Evolutionary conservation across 2,113 vertebrate species (phyloP).

Genomic region (Tichodroma muraria): DNA sequence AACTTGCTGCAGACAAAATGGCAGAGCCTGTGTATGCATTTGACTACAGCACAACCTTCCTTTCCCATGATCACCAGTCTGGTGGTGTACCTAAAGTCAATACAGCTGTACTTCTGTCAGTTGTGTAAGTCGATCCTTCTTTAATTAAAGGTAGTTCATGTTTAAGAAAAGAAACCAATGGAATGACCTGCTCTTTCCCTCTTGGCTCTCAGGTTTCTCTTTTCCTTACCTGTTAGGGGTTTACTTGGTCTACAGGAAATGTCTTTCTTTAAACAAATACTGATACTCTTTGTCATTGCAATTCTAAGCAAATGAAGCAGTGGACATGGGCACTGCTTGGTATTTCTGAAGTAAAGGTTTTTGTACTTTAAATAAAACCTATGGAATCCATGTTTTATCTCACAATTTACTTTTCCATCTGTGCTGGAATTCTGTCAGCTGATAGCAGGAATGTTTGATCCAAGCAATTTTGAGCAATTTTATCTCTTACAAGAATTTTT

Average conservation of each 20-base stretch:
- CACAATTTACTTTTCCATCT: not conserved
- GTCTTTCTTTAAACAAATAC: not conserved
- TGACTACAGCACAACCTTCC: not conserved
- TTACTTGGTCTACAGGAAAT: not conserved
- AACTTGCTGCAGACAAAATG: not conserved
- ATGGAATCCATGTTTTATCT: not conserved
- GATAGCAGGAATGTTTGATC: not conserved
- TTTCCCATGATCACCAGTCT: not conserved
- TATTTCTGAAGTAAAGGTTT: constrained; percentile 25
- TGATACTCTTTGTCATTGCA: not conserved
- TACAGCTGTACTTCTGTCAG: not conserved
- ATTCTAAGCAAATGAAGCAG: not conserved
- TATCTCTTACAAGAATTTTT: not conserved
- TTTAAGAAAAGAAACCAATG: constrained; percentile 13
- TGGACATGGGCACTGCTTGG: not conserved
- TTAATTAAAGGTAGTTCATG: constrained; percentile 40
- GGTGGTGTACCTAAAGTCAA: not conserved
- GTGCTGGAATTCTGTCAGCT: not conserved
- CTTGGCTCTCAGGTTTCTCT: constrained; percentile 16
- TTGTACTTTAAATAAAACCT: not conserved
- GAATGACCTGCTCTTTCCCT: not conserved
- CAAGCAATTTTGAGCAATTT: not conserved
- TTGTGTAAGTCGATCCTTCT: constrained; percentile 26
- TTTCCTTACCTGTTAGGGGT: not conserved
- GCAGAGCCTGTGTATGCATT: not conserved